Conservation (phyloP, 2,888 invertebrate genomes). For the Ormia ochracea region DNA sequence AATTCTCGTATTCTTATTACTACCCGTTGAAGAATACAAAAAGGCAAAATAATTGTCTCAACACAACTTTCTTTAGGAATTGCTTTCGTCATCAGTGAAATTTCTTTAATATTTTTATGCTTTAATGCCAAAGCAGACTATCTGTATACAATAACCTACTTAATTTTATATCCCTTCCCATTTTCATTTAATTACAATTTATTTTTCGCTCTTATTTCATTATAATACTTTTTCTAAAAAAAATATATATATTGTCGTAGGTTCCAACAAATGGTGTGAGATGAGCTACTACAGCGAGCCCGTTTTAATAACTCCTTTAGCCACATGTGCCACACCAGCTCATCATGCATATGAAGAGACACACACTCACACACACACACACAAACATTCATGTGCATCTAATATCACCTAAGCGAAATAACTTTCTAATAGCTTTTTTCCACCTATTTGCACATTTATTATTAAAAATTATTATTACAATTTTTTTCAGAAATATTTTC, state of each 20-base stretch:
- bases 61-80: too few species aligned
- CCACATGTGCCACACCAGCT: neutral
- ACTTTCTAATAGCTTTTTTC: constrained; percentile 54
- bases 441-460: constrained; percentile 58
- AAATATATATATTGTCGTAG: constrained; percentile 39
- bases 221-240: neutral
- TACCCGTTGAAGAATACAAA: too few species aligned
- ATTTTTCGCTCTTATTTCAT: neutral
- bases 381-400: neutral
- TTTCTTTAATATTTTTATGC: neutral
- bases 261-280: constrained; percentile 16
- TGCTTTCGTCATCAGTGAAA: neutral
- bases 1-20: too few species aligned
- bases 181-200: neutral
- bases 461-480: constrained; percentile 41
- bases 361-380: neutral
- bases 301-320: neutral
- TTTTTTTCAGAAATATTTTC: constrained; percentile 8
- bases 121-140: neutral
- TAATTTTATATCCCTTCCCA: neutral
- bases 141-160: neutral
- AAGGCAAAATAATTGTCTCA: too few species aligned
- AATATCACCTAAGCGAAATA: constrained; percentile 42
- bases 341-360: too few species aligned
- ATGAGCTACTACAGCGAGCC: neutral